Evolutionary conservation across 37 sponge, comb jelly and placozoan genomes (phyloP), one percentile per base, ranked within the genome.

Genomic region (Corticium candelabrum): DNA sequence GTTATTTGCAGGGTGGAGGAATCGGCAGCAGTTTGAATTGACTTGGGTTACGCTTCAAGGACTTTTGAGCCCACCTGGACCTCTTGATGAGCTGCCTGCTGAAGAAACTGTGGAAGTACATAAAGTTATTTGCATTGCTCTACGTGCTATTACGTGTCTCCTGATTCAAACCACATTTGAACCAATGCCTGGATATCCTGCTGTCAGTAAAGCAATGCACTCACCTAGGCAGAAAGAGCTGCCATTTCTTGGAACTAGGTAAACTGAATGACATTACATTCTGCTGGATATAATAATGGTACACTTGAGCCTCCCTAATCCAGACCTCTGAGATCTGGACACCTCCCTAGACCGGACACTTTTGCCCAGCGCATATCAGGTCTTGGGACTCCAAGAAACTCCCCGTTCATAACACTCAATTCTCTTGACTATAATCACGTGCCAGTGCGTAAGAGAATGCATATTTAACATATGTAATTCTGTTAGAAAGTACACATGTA

Each of bases 1-100:
- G n/a, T n/a, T n/a, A n/a, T n/a, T n/a, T 39, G 40, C 85, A 31
- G 93, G 93, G 3, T 92, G 93, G 93, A 29, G 81, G 69, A 77
- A 32, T 30, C 75, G 87, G 41, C 74, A 78, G 1, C 93, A 92
- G 78, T 92, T 89, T 89, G 93, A 92, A 41, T 90, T 89, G 83
- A 34, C 56, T 7, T 92, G 93, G 93, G 85, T 92, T 83, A 85
- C 82, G 37, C 75, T 86, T 15, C 75, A 89, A 27, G 81, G 82
- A 2, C 87, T 92, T 1, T 57, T 92, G 41, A 89, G 87, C 78
- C 79, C 82, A 34, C 68, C 90, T 4, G 40, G 39, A 0, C 86
- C 85, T 1, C 56, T 39, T 1, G 87, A 86, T 21, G 21, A 11
- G 15, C 21, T 50, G 21, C 62, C 62, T 11, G 62, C 62, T 21